Evolutionary conservation across 2,113 vertebrate species (phyloP).

Genomic region (Python bivittatus): DNA sequence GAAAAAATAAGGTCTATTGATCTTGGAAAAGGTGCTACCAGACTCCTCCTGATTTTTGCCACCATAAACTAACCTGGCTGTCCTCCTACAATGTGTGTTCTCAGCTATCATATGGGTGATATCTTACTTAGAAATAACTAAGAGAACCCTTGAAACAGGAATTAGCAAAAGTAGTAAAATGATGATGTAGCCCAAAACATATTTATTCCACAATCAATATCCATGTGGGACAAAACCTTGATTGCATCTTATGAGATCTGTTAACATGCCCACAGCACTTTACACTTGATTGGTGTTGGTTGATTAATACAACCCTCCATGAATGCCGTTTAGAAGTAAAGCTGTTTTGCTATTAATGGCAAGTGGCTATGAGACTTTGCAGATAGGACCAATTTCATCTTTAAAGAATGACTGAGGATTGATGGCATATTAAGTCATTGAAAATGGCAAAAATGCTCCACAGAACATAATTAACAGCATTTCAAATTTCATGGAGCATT

Average conservation of each 20-base stretch:
- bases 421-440: conserved; percentile 54
- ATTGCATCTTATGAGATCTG: background rate
- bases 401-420: conserved; percentile 56
- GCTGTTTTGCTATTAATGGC: conserved; percentile 44
- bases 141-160: background rate
- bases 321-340: conserved; percentile 58
- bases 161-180: background rate
- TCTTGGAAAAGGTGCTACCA: too few relatives aligned
- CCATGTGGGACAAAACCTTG: conserved; percentile 8
- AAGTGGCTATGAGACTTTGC: conserved; percentile 42
- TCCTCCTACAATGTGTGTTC: background rate
- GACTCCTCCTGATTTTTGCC: too few relatives aligned
- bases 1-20: too few relatives aligned
- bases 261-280: conserved; percentile 38
- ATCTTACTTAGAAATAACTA: background rate
- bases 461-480: conserved; percentile 55
- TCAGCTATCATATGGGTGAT: background rate
- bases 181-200: conserved; percentile 1
- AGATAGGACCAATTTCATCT: conserved; percentile 51
- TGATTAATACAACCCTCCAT: conserved; percentile 54
- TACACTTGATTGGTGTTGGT: conserved; percentile 44
- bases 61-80: too few relatives aligned
- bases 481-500: conserved; percentile 55
- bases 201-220: conserved; percentile 27
- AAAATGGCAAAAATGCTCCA: conserved; percentile 50